A percentile compares a stretch with the other conserved stretches of the same genome.
Conservation (phyloP, 2,113 vertebrate species). For the Tachycineta bicolor region DNA sequence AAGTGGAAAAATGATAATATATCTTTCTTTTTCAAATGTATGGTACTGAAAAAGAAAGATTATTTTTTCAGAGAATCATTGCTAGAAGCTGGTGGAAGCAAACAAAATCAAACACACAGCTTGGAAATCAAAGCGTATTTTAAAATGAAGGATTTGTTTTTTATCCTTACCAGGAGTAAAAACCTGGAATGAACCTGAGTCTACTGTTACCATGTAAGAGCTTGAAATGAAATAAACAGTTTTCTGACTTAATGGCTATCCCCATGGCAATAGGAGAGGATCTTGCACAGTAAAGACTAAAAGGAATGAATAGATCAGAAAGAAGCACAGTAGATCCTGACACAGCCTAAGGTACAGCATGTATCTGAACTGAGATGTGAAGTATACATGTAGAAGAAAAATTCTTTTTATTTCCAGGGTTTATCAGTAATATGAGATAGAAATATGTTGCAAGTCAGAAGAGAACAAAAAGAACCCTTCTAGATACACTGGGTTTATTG, state of each 20-base stretch:
- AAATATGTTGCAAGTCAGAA: not conserved
- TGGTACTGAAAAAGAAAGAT: conserved; percentile 22
- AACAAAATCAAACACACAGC: not conserved
- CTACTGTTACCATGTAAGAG: conserved; percentile 17
- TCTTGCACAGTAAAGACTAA: not conserved
- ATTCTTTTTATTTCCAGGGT: not conserved
- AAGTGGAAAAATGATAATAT: conserved; percentile 39
- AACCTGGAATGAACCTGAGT: conserved; percentile 34
- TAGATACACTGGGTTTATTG: not conserved
- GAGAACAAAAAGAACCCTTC: conserved; percentile 24
- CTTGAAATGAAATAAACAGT: conserved; percentile 56
- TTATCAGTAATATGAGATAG: conserved; percentile 30
- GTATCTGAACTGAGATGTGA: conserved; percentile 29
- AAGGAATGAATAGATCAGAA: conserved; percentile 52
- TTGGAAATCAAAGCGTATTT: conserved; percentile 40
- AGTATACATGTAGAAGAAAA: not conserved
- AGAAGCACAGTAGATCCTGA: conserved; percentile 14
- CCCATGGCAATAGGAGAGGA: conserved; percentile 53
- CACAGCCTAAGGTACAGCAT: conserved; percentile 20
- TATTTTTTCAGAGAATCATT: not conserved
- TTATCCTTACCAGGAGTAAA: conserved; percentile 24
- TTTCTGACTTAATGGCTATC: conserved; percentile 46
- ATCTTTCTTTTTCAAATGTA: conserved; percentile 54
- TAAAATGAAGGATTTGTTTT: conserved; percentile 49
- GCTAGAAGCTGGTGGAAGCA: not conserved